Conservation (phyloP, 2,888 invertebrate genomes). For the Amphipoea oculea region DNA sequence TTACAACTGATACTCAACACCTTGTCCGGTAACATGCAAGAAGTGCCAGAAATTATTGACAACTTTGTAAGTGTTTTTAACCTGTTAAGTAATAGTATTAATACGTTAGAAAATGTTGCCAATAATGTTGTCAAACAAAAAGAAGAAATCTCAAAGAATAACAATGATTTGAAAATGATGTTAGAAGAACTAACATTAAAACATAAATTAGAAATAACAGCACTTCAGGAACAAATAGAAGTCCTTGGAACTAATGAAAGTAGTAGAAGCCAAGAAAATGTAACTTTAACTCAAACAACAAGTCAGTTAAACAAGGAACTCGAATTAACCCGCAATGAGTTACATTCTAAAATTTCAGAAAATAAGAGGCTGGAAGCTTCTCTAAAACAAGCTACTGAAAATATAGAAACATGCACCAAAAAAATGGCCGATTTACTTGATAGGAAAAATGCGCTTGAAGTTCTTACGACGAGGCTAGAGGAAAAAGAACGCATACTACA, state of each 20-base stretch:
- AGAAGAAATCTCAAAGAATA: constrained; percentile 58
- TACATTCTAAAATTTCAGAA: constrained; percentile 42
- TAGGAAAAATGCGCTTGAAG: constrained; percentile 59
- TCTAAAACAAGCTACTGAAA: constrained; percentile 40
- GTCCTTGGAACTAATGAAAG: constrained; percentile 44
- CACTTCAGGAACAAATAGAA: constrained; percentile 59
- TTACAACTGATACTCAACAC: constrained; percentile 71
- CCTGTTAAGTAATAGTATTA: constrained; percentile 70
- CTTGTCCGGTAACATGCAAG: constrained; percentile 72
- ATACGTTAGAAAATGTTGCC: constrained; percentile 71
- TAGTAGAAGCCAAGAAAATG: constrained; percentile 46
- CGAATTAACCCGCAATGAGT: constrained; percentile 52
- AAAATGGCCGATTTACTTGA: constrained; percentile 57
- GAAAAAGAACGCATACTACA: constrained; percentile 63
- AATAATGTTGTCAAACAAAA: constrained; percentile 70
- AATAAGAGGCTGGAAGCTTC: constrained; percentile 38
- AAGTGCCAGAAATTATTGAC: constrained; percentile 73
- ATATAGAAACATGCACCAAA: constrained; percentile 33
- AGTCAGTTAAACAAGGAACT: constrained; percentile 47
- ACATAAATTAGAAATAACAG: constrained; percentile 60
- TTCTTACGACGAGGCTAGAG: constrained; percentile 51
- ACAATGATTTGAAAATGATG: constrained; percentile 61
- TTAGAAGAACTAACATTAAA: constrained; percentile 54
- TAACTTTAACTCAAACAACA: constrained; percentile 40
- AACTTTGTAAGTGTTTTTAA: constrained; percentile 72